These are phyloP conservation scores for Oasisia sp. DNA, from an alignment of 2,888 invertebrate species.

Conservation along the genomic window DNA sequence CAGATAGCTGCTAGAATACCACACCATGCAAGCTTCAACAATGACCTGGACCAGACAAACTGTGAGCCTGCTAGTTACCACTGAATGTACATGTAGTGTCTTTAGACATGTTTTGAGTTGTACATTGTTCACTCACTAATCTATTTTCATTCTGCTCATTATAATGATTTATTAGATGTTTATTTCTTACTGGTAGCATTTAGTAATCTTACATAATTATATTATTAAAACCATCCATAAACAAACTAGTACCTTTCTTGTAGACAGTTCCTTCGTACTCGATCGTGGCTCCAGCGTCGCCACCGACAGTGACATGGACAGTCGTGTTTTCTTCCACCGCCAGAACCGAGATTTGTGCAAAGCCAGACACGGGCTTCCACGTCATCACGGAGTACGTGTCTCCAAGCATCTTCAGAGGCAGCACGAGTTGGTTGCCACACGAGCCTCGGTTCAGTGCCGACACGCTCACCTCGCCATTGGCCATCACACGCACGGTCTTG, in stretches of 20 bases:
- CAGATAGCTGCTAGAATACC: too few relatives aligned
- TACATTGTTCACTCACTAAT: too few relatives aligned
- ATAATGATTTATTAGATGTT: too few relatives aligned
- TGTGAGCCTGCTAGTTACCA: too few relatives aligned
- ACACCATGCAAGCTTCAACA: too few relatives aligned
- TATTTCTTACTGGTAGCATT: too few relatives aligned
- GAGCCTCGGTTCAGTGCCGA: neutral
- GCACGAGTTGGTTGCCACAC: neutral
- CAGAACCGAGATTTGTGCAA: neutral
- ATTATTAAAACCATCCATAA: too few relatives aligned
- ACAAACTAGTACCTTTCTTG: neutral
- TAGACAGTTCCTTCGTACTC: neutral
- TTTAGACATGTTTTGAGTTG: too few relatives aligned
- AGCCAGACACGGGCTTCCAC: neutral
- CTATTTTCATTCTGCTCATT: too few relatives aligned
- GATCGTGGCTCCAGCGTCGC: neutral
- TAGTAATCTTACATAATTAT: too few relatives aligned
- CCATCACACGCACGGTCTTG: neutral
- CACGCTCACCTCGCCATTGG: neutral
- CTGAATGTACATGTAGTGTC: too few relatives aligned
- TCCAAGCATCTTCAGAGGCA: neutral
- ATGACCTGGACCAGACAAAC: too few relatives aligned
- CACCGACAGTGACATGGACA: neutral
- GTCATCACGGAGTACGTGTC: neutral
- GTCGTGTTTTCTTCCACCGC: neutral